A percentile compares a stretch with the other conserved stretches of the same genome.
Evolutionary conservation across 2,113 vertebrate genomes (phyloP).

Genomic region (Daubentonia madagascariensis): DNA sequence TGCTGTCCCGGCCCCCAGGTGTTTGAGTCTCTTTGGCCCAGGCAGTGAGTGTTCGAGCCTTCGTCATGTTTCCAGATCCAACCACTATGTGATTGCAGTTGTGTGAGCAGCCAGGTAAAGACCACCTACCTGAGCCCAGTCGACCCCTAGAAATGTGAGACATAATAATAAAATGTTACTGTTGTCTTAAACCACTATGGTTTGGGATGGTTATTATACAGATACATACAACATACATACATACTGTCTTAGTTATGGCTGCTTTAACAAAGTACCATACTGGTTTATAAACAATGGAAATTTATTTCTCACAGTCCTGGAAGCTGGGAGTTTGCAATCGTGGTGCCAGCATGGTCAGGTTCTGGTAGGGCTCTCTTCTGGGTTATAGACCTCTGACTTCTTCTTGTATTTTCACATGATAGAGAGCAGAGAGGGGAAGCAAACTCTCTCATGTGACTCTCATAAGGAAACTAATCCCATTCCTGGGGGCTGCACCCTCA

Average conservation of each 20-base stretch:
- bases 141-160: not conserved
- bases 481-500: not conserved
- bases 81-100: not conserved
- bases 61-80: not conserved
- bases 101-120: rapidly evolving
- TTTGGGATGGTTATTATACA: not conserved
- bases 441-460: not conserved
- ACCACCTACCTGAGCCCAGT: not conserved
- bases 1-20: not conserved
- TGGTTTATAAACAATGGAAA: not conserved
- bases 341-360: too few species aligned
- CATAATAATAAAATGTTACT: not conserved
- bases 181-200: not conserved
- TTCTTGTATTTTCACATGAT: not conserved
- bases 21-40: not conserved
- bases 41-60: not conserved
- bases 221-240: not conserved
- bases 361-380: not conserved
- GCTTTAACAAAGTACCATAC: not conserved
- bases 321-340: not conserved
- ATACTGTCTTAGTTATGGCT: not conserved
- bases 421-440: not conserved
- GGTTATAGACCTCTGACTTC: not conserved
- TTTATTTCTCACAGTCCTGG: not conserved
- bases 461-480: not conserved